These are phyloP conservation scores for Lipotes vexillifer DNA, from an alignment of 2,113 vertebrate genomes.

Conservation along the genomic window DNA sequence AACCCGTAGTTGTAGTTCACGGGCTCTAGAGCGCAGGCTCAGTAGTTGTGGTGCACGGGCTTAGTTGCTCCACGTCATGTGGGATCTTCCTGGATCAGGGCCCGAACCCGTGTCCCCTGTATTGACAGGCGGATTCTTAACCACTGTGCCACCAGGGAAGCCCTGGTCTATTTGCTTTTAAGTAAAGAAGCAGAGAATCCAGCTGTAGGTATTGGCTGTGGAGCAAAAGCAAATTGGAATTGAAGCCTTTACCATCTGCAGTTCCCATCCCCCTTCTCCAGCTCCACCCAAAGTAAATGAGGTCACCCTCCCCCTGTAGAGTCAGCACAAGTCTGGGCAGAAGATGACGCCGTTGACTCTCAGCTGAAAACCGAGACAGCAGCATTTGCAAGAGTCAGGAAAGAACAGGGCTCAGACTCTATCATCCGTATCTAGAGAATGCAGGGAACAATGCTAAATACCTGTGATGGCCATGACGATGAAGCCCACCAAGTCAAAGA, in stretches of 20 bases:
- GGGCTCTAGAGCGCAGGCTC: too few species aligned
- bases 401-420: neutral
- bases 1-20: too few species aligned
- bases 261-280: neutral
- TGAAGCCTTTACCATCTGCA: neutral
- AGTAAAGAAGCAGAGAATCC: neutral
- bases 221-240: neutral
- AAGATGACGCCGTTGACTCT: neutral
- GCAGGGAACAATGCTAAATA: neutral
- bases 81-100: too few species aligned
- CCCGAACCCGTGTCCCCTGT: too few species aligned
- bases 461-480: neutral
- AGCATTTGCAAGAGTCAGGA: neutral
- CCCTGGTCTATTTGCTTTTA: neutral
- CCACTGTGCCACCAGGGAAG: too few species aligned
- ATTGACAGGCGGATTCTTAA: too few species aligned
- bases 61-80: too few species aligned
- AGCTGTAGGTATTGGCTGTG: neutral
- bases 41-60: too few species aligned
- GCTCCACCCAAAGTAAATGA: neutral
- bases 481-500: neutral
- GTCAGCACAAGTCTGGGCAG: conserved; percentile 42
- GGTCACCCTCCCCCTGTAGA: conserved; percentile 24
- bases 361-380: neutral
- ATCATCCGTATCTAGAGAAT: neutral